Evolutionary conservation across 1,140 invertebrate genomes (phyloP).

Genomic region (Hestina assimilis): DNA sequence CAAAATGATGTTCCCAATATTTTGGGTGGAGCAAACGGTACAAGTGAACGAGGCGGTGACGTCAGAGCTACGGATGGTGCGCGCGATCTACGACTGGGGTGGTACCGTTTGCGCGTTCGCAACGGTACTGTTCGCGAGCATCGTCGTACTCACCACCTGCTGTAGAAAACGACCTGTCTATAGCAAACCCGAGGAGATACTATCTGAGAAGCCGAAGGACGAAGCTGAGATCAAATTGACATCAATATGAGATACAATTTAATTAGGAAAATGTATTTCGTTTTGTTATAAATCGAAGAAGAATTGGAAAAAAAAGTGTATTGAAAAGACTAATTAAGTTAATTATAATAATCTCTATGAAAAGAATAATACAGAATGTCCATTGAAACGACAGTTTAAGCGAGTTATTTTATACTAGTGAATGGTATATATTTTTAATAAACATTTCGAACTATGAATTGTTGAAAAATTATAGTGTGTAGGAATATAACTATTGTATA

Average conservation of each 20-base stretch:
- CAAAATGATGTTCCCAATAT: constrained; percentile 84
- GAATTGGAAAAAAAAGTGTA: no score
- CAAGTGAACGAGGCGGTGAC: constrained; percentile 77
- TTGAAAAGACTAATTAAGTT: no score
- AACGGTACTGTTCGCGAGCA: constrained; percentile 42
- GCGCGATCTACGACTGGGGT: constrained; percentile 62
- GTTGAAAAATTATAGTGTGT: no score
- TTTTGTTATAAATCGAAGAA: no score
- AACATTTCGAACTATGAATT: no score
- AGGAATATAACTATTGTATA: not conserved
- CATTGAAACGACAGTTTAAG: no score
- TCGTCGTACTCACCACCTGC: constrained; percentile 42
- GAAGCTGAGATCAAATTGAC: constrained; percentile 63
- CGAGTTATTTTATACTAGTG: no score
- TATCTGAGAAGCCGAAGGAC: constrained; percentile 47
- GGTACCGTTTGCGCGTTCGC: constrained; percentile 50
- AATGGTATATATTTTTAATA: no score
- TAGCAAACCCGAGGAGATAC: constrained; percentile 33
- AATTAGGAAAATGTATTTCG: no score
- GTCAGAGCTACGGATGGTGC: constrained; percentile 52
- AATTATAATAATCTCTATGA: no score
- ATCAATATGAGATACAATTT: constrained; percentile 34
- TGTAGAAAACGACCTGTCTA: constrained; percentile 44
- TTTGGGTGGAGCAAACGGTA: constrained; percentile 88
- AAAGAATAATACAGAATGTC: no score